Base-by-base conservation (phyloP, 2,888 invertebrate species). In the Meloe dianella region DNA sequence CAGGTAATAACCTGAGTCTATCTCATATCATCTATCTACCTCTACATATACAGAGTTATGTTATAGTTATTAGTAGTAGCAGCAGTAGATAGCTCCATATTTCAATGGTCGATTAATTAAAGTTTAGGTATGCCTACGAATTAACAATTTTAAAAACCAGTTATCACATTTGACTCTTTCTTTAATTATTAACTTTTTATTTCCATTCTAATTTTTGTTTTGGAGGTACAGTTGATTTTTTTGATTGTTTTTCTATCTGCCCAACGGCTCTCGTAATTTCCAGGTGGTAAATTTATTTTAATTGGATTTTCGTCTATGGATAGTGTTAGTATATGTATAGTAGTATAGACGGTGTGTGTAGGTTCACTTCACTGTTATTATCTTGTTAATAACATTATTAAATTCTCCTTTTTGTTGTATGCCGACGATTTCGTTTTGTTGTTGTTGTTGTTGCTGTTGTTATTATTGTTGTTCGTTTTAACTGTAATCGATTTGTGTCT, bases 321-420 rank as follows among this genome's bases (percentile, higher is more conserved):
- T 41, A 17, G 14, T 35, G 4, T 35, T 35, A 32, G 47, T 54
- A n/a, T 73, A 70, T 73, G 75, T 76, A 73, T 41, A 57, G 57
- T 75, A 75, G 68, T 71, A 69, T 73, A 3, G n/a, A 6, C 17
- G 17, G 9, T 20, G 17, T 54, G 54, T 54, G 54, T 54, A 54
- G 54, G 64, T 60, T 69, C 64, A 29, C 59, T 59, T 59, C 59
- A 54, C 64, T 64, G 64, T 69, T 74, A 77, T 76, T 75, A 77
- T 74, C 78, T 75, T 69, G 78, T 77, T 79, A 78, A 79, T 79
- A 77, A 77, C 75, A 78, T 78, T 77, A 79, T 79, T 79, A 78
- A 75, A 70, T 66, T 64, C 57, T 54, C 61, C 24, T 54, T 61
- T 68, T 69, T 68, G 66, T 68, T 47, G 12, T 38, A 24, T 54